Base-by-base conservation (phyloP, 2,888 invertebrate genomes). In the Meiosimyza platycephala region DNA sequence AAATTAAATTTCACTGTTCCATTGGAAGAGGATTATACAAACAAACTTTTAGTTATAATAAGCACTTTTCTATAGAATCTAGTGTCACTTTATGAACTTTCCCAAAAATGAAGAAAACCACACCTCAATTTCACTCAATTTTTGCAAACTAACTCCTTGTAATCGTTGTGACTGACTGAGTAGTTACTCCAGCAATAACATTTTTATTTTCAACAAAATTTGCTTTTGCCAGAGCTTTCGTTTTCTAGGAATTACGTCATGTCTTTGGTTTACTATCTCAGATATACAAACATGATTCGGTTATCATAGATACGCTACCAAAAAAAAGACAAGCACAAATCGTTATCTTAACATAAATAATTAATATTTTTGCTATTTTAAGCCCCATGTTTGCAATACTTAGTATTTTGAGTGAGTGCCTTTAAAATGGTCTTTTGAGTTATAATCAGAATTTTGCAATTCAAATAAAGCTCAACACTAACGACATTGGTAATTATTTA, bases 201-300 rank as follows among this genome's bases (percentile, higher is more conserved):
- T 50, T 22, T 50, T 63, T 50, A 13, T 47, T 18, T 13, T 63
- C 50, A 40, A 40, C 40, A 40, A 40, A 40, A 6, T 40, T 40
- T 40, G 40, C 40, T 40, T 6, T 40, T 40, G 40, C 40, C 40
- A 48, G 16, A 47, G 18, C 18, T 50, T 63, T 47, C 9, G 9
- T 48, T 50, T 63, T 62, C 16, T n/a, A 50, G 48, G 18, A n/a
- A 18, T 50, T 18, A 63, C 47, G 48, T 48, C 47, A 63, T 50
- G 18, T 50, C 18, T 48, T 13, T 12, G 18, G 18, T 48, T 63
- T 18, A 18, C 48, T 48, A 18, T 48, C 40, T 63, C 6, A 16
- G 16, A 18, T 63, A 63, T 63, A 63, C 18, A 48, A n/a, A 63
- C 6, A 47, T 63, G 63, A 33, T 62, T 62, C 12, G 12, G 5